Conservation (phyloP, 2,797 vertebrate genomes). For the Artibeus lituratus region DNA sequence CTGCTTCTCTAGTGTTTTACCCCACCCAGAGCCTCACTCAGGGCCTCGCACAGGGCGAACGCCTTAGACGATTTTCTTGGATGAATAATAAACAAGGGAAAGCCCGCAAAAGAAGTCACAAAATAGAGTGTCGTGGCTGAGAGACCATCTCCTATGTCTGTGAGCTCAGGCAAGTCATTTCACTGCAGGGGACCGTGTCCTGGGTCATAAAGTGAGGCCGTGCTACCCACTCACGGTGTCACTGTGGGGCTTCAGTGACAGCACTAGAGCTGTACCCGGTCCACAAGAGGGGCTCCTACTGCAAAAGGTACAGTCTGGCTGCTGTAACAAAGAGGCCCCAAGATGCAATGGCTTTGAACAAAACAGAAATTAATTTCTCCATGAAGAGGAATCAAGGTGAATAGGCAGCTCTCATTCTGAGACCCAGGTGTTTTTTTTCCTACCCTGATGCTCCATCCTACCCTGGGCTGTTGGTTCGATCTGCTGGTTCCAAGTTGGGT, state of each 20-base stretch:
- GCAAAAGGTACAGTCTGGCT: neutral
- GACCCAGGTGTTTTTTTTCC: neutral
- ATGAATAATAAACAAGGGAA: neutral
- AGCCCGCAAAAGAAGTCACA: neutral
- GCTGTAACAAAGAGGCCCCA: neutral
- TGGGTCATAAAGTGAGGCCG: neutral
- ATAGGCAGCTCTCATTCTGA: neutral
- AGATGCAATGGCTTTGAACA: neutral
- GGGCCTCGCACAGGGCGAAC: neutral
- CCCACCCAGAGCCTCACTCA: too few species aligned
- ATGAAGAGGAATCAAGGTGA: neutral
- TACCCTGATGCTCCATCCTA: neutral
- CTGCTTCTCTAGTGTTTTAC: neutral
- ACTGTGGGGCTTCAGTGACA: neutral
- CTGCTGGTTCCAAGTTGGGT: neutral
- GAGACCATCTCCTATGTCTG: neutral
- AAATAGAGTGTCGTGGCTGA: neutral
- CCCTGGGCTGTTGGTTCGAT: neutral
- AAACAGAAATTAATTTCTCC: neutral
- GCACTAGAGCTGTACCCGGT: neutral
- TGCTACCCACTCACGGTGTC: neutral
- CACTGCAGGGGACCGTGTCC: neutral
- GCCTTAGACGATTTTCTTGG: neutral
- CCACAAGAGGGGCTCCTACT: fast-evolving
- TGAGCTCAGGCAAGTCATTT: neutral